Evolutionary conservation across 2,888 invertebrate species (phyloP).

Genomic region (Mycalesis mineus): DNA sequence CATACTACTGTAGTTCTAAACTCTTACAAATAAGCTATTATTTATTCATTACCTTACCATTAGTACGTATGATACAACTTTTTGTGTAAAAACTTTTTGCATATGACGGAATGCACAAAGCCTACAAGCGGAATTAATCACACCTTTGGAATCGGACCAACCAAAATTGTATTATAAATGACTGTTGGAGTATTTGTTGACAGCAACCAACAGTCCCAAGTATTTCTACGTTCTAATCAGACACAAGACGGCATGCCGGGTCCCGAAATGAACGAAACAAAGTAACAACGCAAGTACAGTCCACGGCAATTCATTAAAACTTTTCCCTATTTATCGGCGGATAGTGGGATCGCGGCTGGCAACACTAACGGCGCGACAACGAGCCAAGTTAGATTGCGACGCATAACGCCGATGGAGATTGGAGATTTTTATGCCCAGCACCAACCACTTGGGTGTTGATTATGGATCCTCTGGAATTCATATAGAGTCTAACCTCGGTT

Average conservation of each 20-base stretch:
- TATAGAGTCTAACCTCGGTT: neutral
- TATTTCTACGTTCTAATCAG: neutral
- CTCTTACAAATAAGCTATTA: too few relatives aligned
- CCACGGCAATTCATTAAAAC: constrained; percentile 66
- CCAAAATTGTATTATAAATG: neutral
- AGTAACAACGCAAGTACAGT: constrained; percentile 23
- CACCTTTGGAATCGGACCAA: too few relatives aligned
- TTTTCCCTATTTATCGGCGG: constrained; percentile 52
- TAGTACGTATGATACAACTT: too few relatives aligned
- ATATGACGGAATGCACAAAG: too few relatives aligned
- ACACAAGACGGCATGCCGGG: constrained; percentile 4
- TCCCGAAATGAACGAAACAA: constrained; percentile 33
- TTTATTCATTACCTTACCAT: too few relatives aligned
- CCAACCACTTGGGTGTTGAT: neutral
- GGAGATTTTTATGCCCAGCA: constrained; percentile 35
- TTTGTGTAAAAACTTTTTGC: too few relatives aligned
- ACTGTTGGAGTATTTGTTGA: neutral
- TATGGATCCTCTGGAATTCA: neutral
- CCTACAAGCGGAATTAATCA: too few relatives aligned
- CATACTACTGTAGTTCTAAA: too few relatives aligned
- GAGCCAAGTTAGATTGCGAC: constrained; percentile 66
- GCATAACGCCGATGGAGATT: constrained; percentile 28
- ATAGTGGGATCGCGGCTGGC: constrained; percentile 42
- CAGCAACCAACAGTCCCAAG: neutral
- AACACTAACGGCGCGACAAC: constrained; percentile 58